A percentile compares a stretch with the other conserved stretches of the same genome.
phyloP scores from a whole-genome alignment of 2,113 vertebrate genomes.

The Lampris megalopsis region DNA sequence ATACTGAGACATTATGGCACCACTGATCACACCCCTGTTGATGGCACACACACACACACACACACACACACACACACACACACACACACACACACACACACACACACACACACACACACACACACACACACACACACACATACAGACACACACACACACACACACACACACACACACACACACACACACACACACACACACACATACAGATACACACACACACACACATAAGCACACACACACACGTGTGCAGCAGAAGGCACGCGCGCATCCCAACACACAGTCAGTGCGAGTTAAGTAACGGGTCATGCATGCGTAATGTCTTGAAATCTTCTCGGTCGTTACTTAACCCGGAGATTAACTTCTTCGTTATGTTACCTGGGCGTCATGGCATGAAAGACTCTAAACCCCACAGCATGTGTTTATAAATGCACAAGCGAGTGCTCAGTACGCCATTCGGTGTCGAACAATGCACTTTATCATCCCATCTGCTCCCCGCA shows the following conservation, averaged over 20 bases:
- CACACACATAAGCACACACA: conserved; percentile 27
- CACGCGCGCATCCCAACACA: conserved; percentile 2
- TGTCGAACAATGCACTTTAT: background rate
- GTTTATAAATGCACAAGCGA: background rate
- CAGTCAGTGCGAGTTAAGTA: conserved; percentile 67
- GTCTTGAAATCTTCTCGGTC: conserved; percentile 36
- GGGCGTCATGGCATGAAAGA: conserved; percentile 22
- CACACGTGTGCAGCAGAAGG: background rate
- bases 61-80: background rate
- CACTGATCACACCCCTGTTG: conserved; percentile 91
- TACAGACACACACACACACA: conserved; percentile 35
- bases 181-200: conserved; percentile 10
- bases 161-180: background rate
- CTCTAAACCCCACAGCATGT: background rate
- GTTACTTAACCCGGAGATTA: conserved; percentile 42
- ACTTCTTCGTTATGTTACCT: conserved; percentile 41
- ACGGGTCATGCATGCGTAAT: conserved; percentile 72
- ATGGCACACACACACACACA: conserved; percentile 34
- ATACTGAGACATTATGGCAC: conserved; percentile 99
- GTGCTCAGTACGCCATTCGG: background rate
- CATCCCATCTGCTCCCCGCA: background rate
- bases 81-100: conserved; percentile 22
- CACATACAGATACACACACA: conserved; percentile 15
- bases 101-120: conserved; percentile 20
- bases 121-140: conserved; percentile 35